Base-by-base conservation (phyloP, 2,797 vertebrate genomes). In the Micrastur ruficollis region DNA sequence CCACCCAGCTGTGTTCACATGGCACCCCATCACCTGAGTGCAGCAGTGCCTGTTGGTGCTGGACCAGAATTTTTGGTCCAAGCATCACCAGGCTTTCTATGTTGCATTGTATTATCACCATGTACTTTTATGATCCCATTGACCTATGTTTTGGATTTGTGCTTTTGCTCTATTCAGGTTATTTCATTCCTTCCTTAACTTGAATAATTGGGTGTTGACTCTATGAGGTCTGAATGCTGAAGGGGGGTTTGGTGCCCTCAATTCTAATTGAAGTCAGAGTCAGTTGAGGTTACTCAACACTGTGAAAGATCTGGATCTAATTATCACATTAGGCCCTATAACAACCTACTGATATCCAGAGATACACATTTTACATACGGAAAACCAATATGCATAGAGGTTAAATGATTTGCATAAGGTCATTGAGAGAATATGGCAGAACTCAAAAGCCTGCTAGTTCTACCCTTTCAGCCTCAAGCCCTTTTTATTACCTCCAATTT, bases 341-440 rank as follows among this genome's bases (percentile, higher is more conserved):
- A 93, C 46, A 96, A 81, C 62, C 55, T 72, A 72, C 53, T 70
- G 70, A 93, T 91, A 90, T 14, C 58, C 82, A 88, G 70, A 78
- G 84, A 94, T 70, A 68, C 85, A 83, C 0, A 2, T 49, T 93
- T 94, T 93, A 88, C 82, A 86, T 92, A 91, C 38, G 62, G 93
- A 95, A 94, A 95, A 90, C 68, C 73, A 94, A 95, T 95, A 89
- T 81, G 76, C 91, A 92, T 50, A 85, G 56, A 94, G 96, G 96
- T 95, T 88, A 96, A 93, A 61, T 46, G n/a, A 96, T 95, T 96
- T 97, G 95, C 94, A 96, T 97, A 97, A 95, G 94, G 96, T 96
- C 94, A 95, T 6, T 6, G 75, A 89, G 44, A 89, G 70, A 95
- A 53, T 90, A 83, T 26, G 32, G 87, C 75, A 93, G 62, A 91